Evolutionary conservation across 2,797 vertebrate species (phyloP).

Genomic region (Paedocypris micromegethes): DNA sequence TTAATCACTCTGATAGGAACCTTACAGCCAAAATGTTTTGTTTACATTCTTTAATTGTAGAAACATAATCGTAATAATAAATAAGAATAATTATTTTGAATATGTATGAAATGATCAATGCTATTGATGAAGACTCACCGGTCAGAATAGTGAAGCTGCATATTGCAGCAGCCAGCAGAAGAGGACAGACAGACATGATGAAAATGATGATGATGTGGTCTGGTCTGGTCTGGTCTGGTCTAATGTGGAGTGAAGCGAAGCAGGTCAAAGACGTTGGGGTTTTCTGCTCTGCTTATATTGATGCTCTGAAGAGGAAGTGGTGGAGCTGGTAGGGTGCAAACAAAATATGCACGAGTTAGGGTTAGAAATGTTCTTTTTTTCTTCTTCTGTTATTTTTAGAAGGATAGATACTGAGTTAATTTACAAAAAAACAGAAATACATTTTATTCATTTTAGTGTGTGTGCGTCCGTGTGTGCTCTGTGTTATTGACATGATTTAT

Average conservation of each 20-base stretch:
- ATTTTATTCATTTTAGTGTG: no score
- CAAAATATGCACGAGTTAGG: not conserved
- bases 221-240: no score
- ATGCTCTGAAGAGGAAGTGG: slow-evolving; percentile 29
- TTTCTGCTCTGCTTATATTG: slow-evolving; percentile 21
- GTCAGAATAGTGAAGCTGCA: slow-evolving; percentile 3
- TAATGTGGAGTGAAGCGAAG: slow-evolving; percentile 6
- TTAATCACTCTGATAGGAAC: no score
- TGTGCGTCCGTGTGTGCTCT: no score
- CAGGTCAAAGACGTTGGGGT: not conserved
- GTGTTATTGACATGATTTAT: not conserved
- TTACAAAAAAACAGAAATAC: no score
- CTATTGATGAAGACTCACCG: slow-evolving; percentile 5
- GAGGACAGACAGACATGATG: slow-evolving; percentile 15
- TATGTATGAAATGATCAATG: not conserved
- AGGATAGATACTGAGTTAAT: no score
- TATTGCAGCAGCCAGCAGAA: slow-evolving; percentile 5
- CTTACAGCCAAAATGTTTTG: no score
- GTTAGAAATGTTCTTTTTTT: not conserved
- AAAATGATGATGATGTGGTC: not conserved
- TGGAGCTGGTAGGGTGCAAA: not conserved
- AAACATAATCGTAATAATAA: no score
- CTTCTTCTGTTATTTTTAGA: no score
- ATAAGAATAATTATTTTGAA: no score
- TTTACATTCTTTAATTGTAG: no score